phyloP scores from a whole-genome alignment of 2,888 invertebrate genomes.

The Clivina fossor region DNA sequence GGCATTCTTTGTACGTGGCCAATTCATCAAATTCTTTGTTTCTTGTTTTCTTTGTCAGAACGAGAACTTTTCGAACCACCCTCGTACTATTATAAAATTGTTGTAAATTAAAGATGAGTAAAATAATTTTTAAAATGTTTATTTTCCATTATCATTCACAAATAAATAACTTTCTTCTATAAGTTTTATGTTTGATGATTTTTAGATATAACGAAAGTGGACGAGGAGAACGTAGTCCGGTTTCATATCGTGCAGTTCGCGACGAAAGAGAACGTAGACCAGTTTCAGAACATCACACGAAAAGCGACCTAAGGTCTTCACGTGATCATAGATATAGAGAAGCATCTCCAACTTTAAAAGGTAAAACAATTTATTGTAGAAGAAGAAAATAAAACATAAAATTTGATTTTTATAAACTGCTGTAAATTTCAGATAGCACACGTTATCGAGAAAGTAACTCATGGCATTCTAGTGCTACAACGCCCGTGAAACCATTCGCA shows the following conservation, averaged over 20 bases:
- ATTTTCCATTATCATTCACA: no score
- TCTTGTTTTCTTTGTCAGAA: no score
- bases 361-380: not conserved
- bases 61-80: no score
- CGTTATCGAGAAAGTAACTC: constrained; percentile 25
- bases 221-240: constrained; percentile 48
- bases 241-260: constrained; percentile 44
- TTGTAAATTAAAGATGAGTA: no score
- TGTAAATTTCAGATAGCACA: constrained; percentile 15
- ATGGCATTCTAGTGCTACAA: constrained; percentile 20
- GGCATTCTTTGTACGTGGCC: no score
- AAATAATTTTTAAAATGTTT: no score
- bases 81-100: no score
- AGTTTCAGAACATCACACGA: constrained; percentile 41
- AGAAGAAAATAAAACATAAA: not conserved
- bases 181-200: no score
- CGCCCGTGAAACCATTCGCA: constrained; percentile 21
- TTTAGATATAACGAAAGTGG: constrained; percentile 20
- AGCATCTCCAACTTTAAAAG: constrained; percentile 30
- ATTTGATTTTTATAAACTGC: no score
- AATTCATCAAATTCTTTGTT: no score
- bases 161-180: no score
- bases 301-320: constrained; percentile 43
- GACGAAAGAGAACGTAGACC: constrained; percentile 46
- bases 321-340: constrained; percentile 53